A percentile compares a stretch with the other conserved stretches of the same genome.
Evolutionary conservation across 92 coral and sea anemone genomes (phyloP).

Genomic region (Pocillopora meandrina): DNA sequence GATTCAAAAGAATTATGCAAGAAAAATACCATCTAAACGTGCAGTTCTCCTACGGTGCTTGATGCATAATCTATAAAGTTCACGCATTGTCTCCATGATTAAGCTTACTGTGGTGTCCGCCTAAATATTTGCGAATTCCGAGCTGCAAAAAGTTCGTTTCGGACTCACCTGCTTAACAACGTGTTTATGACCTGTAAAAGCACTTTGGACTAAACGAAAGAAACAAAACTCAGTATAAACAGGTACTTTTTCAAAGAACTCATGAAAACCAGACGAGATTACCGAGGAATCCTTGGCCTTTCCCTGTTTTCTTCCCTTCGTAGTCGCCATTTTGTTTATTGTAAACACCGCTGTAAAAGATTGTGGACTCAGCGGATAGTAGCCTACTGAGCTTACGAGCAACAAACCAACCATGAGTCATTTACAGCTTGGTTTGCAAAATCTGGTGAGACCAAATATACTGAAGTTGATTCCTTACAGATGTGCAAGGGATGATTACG

Average conservation of each 20-base stretch:
- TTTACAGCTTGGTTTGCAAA: slow-evolving; percentile 19
- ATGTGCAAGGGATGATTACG: slow-evolving; percentile 59
- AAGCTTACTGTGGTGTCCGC: no score
- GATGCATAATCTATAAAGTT: no score
- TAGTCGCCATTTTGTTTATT: slow-evolving; percentile 61
- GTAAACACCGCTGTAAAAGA: slow-evolving; percentile 46
- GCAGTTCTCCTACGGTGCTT: no score
- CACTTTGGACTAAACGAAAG: slow-evolving; percentile 65
- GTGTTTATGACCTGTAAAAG: slow-evolving; percentile 83
- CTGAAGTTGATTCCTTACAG: slow-evolving; percentile 49
- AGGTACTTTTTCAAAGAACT: not conserved
- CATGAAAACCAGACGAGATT: not conserved
- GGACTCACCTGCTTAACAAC: slow-evolving; percentile 70
- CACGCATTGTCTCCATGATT: no score
- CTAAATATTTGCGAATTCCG: no score
- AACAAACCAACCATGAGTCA: not conserved
- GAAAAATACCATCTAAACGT: no score
- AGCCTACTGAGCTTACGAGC: not conserved
- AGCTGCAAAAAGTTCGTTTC: not conserved
- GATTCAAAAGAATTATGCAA: no score
- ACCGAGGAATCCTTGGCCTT: slow-evolving; percentile 55
- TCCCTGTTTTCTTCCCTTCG: slow-evolving; percentile 42
- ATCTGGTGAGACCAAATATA: slow-evolving; percentile 55
- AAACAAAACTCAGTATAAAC: not conserved
- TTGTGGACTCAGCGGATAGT: not conserved